Base-by-base conservation (phyloP, 1,140 invertebrate genomes). In the Paracyclopina nana region DNA sequence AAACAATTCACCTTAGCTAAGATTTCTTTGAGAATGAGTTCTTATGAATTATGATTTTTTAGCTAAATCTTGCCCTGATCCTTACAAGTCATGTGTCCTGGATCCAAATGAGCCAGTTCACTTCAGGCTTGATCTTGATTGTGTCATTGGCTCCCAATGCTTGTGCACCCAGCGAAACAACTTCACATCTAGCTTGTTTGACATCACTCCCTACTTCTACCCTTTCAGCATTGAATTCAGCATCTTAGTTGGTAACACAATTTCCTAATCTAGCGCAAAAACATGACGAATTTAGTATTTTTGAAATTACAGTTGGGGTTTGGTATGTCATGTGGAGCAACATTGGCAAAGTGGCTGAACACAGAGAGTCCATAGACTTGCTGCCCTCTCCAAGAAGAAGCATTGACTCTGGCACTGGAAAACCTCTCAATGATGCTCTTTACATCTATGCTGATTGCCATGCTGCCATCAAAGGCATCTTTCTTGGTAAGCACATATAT, bases 191-290 rank as follows among this genome's bases (percentile, higher is more conserved):
- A n/a, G n/a, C n/a, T n/a, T n/a, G n/a, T n/a, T n/a, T n/a, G n/a
- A n/a, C n/a, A n/a, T n/a, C n/a, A n/a, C 75, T 3, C 75, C 76
- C 0, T 79, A 79, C 60, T 61, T 80, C 11, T 79, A 78, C 60
- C 78, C 78, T 4, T 79, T 79, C 61, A 75, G 70, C 54, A 77
- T 80, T 18, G 78, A 80, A 62, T 80, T 76, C 60, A 77, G 73
- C 60, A 77, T 80, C 60, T 65, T 78, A 31, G 76, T 76, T 63
- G 65, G 66, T 60, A 9, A 27, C 18, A 48, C 14, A 6, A n/a
- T 26, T 14, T 2, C 12, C 12, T 18, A 52, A 3, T 46, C 16
- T 30, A 11, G n/a, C n/a, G n/a, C n/a, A n/a, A n/a, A n/a, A n/a
- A n/a, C n/a, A n/a, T n/a, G n/a, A n/a, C n/a, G n/a, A n/a, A n/a